phyloP scores from a whole-genome alignment of 1,140 invertebrate genomes.

The Euglossa dilemma region DNA sequence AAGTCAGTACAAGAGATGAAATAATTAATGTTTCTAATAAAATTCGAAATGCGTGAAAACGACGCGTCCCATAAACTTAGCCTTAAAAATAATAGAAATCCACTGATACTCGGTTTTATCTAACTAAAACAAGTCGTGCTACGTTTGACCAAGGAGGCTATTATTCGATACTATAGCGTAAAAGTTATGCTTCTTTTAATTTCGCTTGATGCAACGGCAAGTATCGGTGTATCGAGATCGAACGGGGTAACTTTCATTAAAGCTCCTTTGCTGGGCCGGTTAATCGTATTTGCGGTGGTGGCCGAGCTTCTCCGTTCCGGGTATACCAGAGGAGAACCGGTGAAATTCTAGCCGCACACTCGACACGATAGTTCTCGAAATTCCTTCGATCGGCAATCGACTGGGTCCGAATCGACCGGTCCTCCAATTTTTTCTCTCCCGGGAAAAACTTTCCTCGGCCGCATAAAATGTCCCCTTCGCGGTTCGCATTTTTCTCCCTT shows the following conservation, averaged over 20 bases:
- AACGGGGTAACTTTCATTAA: slow-evolving; percentile 49
- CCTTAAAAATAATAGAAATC: too few species aligned
- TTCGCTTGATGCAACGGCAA: slow-evolving; percentile 41
- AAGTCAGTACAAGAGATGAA: too few species aligned
- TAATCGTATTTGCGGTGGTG: slow-evolving; percentile 50
- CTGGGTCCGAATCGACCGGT: background rate
- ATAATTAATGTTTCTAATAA: too few species aligned
- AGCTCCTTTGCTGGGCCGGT: slow-evolving; percentile 26
- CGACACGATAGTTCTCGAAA: slow-evolving; percentile 3
- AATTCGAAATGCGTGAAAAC: too few species aligned
- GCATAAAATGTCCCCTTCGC: background rate
- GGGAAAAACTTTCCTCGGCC: background rate
- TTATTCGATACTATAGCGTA: too few species aligned
- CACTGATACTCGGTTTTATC: too few species aligned
- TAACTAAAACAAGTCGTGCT: too few species aligned
- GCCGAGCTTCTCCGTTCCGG: background rate
- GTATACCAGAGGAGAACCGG: slow-evolving; percentile 14
- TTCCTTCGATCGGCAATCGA: background rate
- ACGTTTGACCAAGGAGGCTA: too few species aligned
- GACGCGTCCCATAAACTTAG: too few species aligned
- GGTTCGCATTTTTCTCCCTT: background rate
- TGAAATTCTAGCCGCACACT: slow-evolving; percentile 12
- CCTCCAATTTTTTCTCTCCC: background rate
- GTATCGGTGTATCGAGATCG: slow-evolving; percentile 33
- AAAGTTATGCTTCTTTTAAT: background rate